These are phyloP conservation scores for Ips nitidus DNA, from an alignment of 1,140 invertebrate genomes.

Conservation along the genomic window DNA sequence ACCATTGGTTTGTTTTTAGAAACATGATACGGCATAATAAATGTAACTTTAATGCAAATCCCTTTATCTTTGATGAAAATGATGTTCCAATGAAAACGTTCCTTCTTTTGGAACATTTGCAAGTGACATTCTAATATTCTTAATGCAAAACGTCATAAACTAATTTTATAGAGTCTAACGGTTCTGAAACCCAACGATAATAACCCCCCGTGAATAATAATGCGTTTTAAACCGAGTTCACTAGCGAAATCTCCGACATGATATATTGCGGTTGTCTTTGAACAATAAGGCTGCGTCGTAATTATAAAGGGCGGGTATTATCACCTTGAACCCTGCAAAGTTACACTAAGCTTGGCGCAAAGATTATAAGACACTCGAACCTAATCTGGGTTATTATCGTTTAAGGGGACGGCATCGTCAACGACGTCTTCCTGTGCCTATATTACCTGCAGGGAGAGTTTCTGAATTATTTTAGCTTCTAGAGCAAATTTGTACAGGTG, in stretches of 20 bases:
- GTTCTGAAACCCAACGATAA: conserved; percentile 1
- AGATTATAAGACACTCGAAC: conserved; percentile 11
- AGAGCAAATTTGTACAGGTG: no score
- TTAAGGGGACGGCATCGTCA: background rate
- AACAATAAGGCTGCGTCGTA: conserved; percentile 12
- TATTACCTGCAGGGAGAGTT: background rate
- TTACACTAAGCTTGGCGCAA: conserved; percentile 9
- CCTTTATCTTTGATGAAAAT: no score
- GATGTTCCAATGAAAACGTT: no score
- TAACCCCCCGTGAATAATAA: conserved; percentile 8
- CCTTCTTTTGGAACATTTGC: no score
- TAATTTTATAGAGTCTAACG: background rate
- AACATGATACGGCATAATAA: no score
- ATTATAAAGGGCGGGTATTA: conserved; percentile 18
- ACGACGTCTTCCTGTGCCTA: background rate
- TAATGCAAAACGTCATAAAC: conserved; percentile 2
- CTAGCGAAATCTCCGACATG: conserved; percentile 1
- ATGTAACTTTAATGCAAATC: no score
- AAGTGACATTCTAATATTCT: background rate
- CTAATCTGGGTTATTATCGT: conserved; percentile 13
- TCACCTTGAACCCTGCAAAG: conserved; percentile 20
- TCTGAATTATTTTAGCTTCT: no score
- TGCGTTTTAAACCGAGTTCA: conserved; percentile 12
- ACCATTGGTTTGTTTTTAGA: no score
- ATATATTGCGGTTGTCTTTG: conserved; percentile 18